Evolutionary conservation across 2,888 invertebrate species (phyloP).

Genomic region (Clivina fossor): DNA sequence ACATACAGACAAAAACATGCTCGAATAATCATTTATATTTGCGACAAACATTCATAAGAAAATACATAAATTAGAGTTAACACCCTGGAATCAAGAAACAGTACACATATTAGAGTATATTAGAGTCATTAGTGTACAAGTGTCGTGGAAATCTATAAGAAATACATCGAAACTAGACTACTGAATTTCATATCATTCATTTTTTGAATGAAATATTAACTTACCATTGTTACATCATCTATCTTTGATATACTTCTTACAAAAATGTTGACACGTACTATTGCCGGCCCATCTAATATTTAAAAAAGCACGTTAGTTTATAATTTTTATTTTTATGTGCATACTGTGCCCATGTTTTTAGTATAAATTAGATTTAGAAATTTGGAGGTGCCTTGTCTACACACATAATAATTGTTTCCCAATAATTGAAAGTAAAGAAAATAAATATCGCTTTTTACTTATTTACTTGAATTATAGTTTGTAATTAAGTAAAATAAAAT

Average conservation of each 20-base stretch:
- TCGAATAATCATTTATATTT: background rate
- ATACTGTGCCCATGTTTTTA: too few species aligned
- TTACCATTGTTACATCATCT: conserved; percentile 99
- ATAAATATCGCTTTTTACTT: too few species aligned
- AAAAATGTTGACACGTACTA: conserved; percentile 97
- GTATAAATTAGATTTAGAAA: too few species aligned
- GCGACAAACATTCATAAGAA: conserved; percentile 16
- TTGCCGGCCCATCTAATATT: conserved; percentile 85
- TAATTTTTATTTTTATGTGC: too few species aligned
- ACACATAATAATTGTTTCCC: too few species aligned
- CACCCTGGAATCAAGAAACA: conserved; percentile 12
- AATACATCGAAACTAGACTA: conserved; percentile 16
- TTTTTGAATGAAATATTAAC: conserved; percentile 57
- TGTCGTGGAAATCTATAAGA: conserved; percentile 5
- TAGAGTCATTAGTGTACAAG: background rate
- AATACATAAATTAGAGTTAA: conserved; percentile 5
- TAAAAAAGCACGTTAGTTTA: conserved; percentile 45
- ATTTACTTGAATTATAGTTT: too few species aligned
- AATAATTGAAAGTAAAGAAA: too few species aligned
- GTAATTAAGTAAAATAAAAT: too few species aligned
- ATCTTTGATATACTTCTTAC: conserved; percentile 98
- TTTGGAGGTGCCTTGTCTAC: too few species aligned
- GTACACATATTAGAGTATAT: conserved; percentile 5
- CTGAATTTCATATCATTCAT: background rate
- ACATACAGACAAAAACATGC: conserved; percentile 19